Evolutionary conservation across 2,888 invertebrate genomes (phyloP).

Genomic region (Parascotia fuliginaria): DNA sequence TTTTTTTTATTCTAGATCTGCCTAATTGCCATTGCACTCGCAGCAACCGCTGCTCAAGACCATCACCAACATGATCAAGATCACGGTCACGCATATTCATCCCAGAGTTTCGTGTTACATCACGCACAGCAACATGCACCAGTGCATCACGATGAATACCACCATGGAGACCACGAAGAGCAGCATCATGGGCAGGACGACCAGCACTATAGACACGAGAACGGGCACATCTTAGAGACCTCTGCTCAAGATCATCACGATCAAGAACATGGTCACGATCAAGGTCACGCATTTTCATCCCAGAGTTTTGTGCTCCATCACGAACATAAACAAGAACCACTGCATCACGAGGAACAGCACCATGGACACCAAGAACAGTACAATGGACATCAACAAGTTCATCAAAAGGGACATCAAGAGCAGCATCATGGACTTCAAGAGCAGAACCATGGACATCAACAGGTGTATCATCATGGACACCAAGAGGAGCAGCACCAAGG

Average conservation of each 20-base stretch:
- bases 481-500: constrained; percentile 31
- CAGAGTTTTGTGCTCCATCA: too few species aligned
- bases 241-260: neutral
- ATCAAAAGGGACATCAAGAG: too few species aligned
- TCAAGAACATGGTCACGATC: too few species aligned
- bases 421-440: too few species aligned
- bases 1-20: neutral
- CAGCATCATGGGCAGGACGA: neutral
- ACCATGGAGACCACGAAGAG: constrained; percentile 1
- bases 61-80: constrained; percentile 8
- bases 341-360: too few species aligned
- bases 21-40: neutral
- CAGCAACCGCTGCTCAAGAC: constrained; percentile 5
- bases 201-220: neutral
- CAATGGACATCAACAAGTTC: too few species aligned
- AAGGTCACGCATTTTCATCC: too few species aligned
- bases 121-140: constrained; percentile 22
- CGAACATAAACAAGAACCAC: too few species aligned
- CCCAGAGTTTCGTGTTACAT: constrained; percentile 15
- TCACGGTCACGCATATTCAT: constrained; percentile 4
- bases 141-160: constrained; percentile 1
- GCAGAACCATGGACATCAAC: too few species aligned
- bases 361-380: too few species aligned
- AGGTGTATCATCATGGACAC: constrained; percentile 2
- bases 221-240: too few species aligned